Conservation (phyloP, 1,140 invertebrate species). For the Orchestia grillus region DNA sequence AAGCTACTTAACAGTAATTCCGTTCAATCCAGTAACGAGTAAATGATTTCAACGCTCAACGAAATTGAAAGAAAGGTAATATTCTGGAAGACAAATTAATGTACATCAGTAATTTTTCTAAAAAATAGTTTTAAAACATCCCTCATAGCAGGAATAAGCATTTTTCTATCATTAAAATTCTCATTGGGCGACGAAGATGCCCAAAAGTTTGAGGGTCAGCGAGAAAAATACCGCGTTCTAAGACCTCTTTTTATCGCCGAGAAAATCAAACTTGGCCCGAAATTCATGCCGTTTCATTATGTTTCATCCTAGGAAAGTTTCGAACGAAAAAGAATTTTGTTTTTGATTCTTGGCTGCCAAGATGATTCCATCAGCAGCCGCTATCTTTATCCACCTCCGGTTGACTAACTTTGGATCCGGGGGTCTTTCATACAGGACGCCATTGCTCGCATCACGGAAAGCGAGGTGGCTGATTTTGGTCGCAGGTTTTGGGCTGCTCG, state of each 20-base stretch:
- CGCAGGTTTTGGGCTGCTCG: background rate
- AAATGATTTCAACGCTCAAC: too few species aligned
- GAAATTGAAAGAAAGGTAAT: too few species aligned
- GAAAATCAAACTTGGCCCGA: background rate
- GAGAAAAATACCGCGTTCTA: conserved; percentile 1
- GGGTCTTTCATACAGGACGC: background rate
- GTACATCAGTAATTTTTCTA: too few species aligned
- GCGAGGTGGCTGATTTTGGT: background rate
- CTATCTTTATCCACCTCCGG: background rate
- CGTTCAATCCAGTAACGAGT: too few species aligned
- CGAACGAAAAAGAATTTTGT: background rate
- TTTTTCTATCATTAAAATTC: background rate
- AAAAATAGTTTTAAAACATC: background rate
- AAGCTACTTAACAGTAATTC: too few species aligned
- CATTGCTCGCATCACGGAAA: background rate
- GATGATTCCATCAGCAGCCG: conserved; percentile 8
- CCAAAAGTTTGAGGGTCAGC: background rate
- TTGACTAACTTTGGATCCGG: background rate
- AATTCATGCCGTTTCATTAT: conserved; percentile 41
- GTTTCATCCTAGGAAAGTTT: conserved; percentile 7
- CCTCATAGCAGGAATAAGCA: background rate
- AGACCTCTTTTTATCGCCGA: background rate
- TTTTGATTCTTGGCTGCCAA: background rate
- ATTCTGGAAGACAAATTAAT: too few species aligned
- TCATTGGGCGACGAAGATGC: background rate